Evolutionary conservation across 2,113 vertebrate species (phyloP), one percentile per base, ranked within the genome.

Genomic region (Alces alces): DNA sequence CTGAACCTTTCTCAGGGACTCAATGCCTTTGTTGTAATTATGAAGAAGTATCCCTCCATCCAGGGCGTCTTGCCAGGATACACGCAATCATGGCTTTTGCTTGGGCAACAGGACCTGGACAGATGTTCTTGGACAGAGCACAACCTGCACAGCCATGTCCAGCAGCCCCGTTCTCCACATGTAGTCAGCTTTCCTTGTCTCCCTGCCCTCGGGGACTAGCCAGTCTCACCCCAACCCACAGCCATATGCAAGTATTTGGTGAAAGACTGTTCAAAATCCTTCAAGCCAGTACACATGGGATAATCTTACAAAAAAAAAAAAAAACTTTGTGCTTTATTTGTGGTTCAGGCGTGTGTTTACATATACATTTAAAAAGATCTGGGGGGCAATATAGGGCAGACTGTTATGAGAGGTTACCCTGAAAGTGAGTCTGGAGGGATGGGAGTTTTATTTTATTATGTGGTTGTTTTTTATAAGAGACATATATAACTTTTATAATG

Each of bases 401-500:
- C 3, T 5, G 36, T 82, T 83, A 92, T n/a, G 27, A 88, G 36
- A 94, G 30, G 39, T 90, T 86, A 50, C 76, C 45, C 57, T 83
- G 15, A 47, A 89, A 64, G 36, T 9, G 61, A 96, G 55, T 66
- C 78, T 39, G 13, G 55, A 96, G 45, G 52, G 55, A 89, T 89
- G 60, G 39, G 70, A 84, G 50, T 28, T 97, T 91, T 87, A 91
- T 93, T 96, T 95, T 47, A 57, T 78, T 54, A 85, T 64, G 27
- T 33, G 43, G 17, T 23, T 27, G 13, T 55, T 95, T 97, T 94
- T 86, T 73, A 86, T 92, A 96, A 91, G 25, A 54, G 91, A 10
- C 39, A 90, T 92, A 39, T 64, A n/a, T 96, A 95, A 96, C 36
- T 96, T 96, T 95, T 91, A 95, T 86, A 86, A 92, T 50, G 28